Conservation (phyloP, 2,113 vertebrate species). For the Chlorocebus sabaeus region DNA sequence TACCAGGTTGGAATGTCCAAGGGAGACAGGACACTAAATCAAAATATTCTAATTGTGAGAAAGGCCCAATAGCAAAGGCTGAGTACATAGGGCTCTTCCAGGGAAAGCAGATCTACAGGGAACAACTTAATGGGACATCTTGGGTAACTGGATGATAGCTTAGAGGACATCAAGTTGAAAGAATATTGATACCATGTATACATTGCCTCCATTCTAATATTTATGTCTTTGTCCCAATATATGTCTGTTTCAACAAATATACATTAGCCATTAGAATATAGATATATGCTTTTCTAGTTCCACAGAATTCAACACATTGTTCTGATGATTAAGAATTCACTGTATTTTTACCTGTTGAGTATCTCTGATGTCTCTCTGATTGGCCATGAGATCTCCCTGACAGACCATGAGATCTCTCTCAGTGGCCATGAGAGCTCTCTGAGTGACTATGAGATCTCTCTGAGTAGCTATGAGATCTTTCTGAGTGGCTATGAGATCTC, state of each 20-base stretch:
- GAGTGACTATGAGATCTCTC: not conserved
- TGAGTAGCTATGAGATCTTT: not conserved
- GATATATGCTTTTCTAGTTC: not conserved
- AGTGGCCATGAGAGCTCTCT: not conserved
- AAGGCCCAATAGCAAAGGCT: constrained; percentile 1
- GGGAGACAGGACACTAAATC: not conserved
- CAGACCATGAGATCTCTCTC: not conserved
- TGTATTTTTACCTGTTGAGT: constrained; percentile 58
- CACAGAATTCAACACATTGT: not conserved
- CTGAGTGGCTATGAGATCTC: too few species aligned
- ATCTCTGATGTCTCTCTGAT: not conserved
- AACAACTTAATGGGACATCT: not conserved
- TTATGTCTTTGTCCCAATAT: not conserved
- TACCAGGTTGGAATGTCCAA: not conserved
- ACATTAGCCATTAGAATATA: constrained; percentile 8
- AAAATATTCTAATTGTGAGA: not conserved
- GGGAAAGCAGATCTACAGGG: not conserved
- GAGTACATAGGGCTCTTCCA: not conserved
- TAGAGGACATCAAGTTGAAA: not conserved
- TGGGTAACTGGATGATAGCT: not conserved
- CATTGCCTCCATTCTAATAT: not conserved
- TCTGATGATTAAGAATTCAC: not conserved
- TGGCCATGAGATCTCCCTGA: not conserved
- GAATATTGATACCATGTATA: not conserved
- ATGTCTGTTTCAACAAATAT: not conserved